phyloP scores from a whole-genome alignment of 2,797 vertebrate genomes.

The Fundulus diaphanus region DNA sequence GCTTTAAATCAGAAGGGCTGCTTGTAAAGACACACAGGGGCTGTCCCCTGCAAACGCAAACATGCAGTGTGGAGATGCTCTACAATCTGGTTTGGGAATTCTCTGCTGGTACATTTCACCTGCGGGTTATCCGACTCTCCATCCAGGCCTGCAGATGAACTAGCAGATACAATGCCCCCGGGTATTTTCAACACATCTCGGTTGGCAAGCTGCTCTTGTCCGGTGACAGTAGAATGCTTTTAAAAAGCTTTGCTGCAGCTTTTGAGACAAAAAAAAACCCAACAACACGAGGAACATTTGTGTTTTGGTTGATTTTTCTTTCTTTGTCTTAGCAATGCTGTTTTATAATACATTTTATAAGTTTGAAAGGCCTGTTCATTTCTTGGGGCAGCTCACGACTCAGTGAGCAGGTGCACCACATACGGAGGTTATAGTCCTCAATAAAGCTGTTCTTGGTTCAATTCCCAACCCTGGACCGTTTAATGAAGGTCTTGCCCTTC shows the following conservation, averaged over 20 bases:
- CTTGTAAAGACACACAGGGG: conserved; percentile 23
- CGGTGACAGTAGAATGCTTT: not conserved
- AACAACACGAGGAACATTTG: not conserved
- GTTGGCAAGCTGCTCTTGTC: conserved; percentile 40
- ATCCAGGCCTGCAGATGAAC: conserved; percentile 35
- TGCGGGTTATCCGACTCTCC: conserved; percentile 58
- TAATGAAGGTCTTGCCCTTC: not conserved
- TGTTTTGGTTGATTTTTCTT: not conserved
- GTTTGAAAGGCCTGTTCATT: not conserved
- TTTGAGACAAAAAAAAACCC: not conserved
- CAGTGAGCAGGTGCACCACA: not conserved
- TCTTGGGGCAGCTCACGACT: not conserved
- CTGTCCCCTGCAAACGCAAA: conserved; percentile 24
- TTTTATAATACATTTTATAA: not conserved
- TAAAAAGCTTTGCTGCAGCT: not conserved
- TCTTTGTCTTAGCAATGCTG: not conserved
- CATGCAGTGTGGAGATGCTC: conserved; percentile 30
- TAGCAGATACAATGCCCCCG: conserved; percentile 54
- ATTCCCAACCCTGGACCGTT: not conserved
- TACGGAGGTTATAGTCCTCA: not conserved
- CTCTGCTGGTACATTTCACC: conserved; percentile 48
- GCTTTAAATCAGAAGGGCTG: conserved; percentile 57
- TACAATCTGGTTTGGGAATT: conserved; percentile 16
- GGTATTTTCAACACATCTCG: conserved; percentile 56
- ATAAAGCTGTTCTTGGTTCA: not conserved